A percentile compares a stretch with the other conserved stretches of the same genome.
These are phyloP conservation scores for Bergia sp. DNA, from an alignment of 92 coral and sea anemone species.

Conservation along the genomic window DNA sequence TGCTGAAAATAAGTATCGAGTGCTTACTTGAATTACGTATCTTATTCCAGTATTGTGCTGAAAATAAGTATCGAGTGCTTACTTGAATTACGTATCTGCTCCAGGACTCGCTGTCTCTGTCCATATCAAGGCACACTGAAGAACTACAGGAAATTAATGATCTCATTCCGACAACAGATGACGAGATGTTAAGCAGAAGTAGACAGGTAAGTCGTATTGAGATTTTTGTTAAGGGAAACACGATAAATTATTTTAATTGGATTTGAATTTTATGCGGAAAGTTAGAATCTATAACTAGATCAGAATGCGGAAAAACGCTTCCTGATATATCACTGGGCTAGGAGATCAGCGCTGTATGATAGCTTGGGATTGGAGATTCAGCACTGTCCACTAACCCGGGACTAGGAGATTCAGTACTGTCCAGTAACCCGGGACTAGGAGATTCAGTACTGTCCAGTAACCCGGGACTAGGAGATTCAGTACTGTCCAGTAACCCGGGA, in stretches of 20 bases:
- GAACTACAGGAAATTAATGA: conserved; percentile 91
- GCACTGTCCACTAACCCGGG: no score
- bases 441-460: not conserved
- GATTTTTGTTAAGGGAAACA: not conserved
- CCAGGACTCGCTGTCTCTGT: conserved; percentile 93
- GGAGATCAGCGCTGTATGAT: no score
- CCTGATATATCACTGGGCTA: no score
- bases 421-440: not conserved
- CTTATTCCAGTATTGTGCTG: not conserved
- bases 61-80: not conserved
- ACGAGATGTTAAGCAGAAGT: conserved; percentile 65
- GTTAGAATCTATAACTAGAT: not conserved
- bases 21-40: not conserved
- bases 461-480: not conserved
- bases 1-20: not conserved
- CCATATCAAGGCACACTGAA: conserved; percentile 85
- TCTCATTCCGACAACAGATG: conserved; percentile 73
- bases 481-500: no score
- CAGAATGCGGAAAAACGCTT: not conserved
- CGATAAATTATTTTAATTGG: no score
- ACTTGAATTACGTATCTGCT: not conserved
- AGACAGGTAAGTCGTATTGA: conserved; percentile 51
- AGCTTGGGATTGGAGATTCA: no score
- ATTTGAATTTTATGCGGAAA: no score
- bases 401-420: not conserved